Base-by-base conservation (phyloP, 2,113 vertebrate species). In the Epinephelus moara region DNA sequence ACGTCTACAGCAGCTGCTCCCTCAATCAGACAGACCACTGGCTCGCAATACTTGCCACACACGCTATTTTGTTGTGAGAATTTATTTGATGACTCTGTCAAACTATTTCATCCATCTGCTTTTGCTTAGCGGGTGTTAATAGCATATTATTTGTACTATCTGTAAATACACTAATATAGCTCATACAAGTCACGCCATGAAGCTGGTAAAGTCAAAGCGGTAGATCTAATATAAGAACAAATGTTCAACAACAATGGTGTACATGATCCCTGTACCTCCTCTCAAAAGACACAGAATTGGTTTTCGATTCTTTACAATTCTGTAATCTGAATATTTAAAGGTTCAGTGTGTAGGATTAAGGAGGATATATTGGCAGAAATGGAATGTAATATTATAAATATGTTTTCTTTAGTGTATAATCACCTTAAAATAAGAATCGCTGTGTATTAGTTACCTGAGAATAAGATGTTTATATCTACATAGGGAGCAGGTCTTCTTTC, bases 1-100 rank as follows among this genome's bases (percentile, higher is more conserved):
- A 64, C 52, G 55, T 88, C 80, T 75, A 19, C 70, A 79, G 75
- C 91, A 92, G 89, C 91, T 91, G 93, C 82, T 88, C 64, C 53
- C 81, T 69, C 50, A 56, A 75, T 81, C 81, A 81, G 78, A 70
- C 73, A 60, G 80, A 78, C 82, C 80, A 84, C 25, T 75, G 71
- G 66, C 49, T 81, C 33, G n/a, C 33, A 63, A 19, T n/a, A 57
- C 64, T 84, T 62, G 59, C 66, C 68, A 69, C 70, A 70, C 42
- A 75, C 50, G 63, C 27, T 52, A 6, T 47, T 63, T 60, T 60
- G 47, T 77, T 37, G 18, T 4, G 19, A 30, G 21, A 27, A 57
- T 63, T 55, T 71, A 61, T 70, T 70, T 78, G 72, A 84, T 52
- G 68, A 89, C 62, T 50, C 4, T 0, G 6, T 49, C 4, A 37